Evolutionary conservation across 2,888 invertebrate species (phyloP).

Genomic region (Ischnura elegans): DNA sequence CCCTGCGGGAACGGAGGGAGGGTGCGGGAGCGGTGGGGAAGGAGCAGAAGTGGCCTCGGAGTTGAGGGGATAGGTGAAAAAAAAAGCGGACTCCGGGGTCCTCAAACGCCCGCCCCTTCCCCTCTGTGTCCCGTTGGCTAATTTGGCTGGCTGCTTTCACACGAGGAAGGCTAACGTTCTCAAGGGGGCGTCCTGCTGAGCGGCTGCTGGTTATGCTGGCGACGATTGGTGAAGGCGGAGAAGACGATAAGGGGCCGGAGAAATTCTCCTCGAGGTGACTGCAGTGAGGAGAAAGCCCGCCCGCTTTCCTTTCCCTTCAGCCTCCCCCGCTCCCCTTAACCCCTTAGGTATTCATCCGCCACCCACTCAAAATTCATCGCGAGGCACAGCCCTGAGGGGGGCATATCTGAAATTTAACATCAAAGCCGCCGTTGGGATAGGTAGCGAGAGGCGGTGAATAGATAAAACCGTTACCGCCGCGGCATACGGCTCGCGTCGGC

Average conservation of each 20-base stretch:
- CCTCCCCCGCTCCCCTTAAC: neutral
- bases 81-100: neutral
- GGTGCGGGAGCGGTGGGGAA: neutral
- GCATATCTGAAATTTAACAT: neutral
- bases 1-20: neutral
- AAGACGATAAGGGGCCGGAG: neutral
- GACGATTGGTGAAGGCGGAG: constrained; percentile 46
- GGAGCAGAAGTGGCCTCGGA: neutral
- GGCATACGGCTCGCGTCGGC: neutral
- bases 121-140: constrained; percentile 36
- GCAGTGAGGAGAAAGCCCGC: neutral
- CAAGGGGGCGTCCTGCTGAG: neutral
- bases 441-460: neutral
- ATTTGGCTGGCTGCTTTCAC: constrained; percentile 60
- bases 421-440: neutral
- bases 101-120: neutral
- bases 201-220: constrained; percentile 64
- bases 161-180: constrained; percentile 40
- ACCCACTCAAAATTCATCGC: neutral
- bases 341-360: neutral
- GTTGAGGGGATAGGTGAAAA: neutral
- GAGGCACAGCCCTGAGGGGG: neutral
- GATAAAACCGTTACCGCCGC: neutral
- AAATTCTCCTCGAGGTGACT: neutral
- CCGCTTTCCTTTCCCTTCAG: neutral